Evolutionary conservation across 2,888 invertebrate species (phyloP), one percentile per base, ranked within the genome.

Genomic region (Acheta domesticus): DNA sequence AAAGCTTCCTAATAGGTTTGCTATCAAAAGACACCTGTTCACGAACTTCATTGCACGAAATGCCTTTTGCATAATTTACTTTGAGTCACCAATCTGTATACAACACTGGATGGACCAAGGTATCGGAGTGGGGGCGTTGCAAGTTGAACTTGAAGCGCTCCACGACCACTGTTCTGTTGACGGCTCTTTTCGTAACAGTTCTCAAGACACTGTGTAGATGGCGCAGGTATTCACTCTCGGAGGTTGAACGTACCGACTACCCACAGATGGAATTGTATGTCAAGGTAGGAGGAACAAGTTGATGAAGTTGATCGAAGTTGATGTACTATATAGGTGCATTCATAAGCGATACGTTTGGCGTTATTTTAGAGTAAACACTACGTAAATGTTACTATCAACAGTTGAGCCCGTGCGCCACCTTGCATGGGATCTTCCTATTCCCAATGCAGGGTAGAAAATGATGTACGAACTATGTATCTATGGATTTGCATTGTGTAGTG

Each of bases 211-310:
- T 5, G 5, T 19, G 62, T 62, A 62, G 62, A 62, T 62, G 62
- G 62, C 62, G 62, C n/a, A 19, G 16, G n/a, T 62, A n/a, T 62
- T n/a, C 62, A 62, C n/a, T 62, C 11, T 14, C 4, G 16, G 12
- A 62, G 62, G 62, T 62, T 62, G n/a, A 62, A 19, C 62, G 5
- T 62, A 62, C 16, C 62, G n/a, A 77, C 20, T 50, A 16, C 75
- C 81, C 79, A 82, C 81, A 81, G 80, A 80, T 78, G 80, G 80
- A 77, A 81, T 81, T 81, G 81, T 79, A 79, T 79, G 79, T 79
- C 79, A 77, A 79, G 79, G 79, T 74, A 74, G 75, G 16, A 75
- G 21, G 36, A 11, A 62, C 62, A 62, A 62, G 62, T 62, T 62
- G 62, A 62, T 62, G 62, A 19, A 62, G 62, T 62, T 14, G 62